Conservation (phyloP, 2,113 vertebrate genomes). For the Marmota flaviventris region DNA sequence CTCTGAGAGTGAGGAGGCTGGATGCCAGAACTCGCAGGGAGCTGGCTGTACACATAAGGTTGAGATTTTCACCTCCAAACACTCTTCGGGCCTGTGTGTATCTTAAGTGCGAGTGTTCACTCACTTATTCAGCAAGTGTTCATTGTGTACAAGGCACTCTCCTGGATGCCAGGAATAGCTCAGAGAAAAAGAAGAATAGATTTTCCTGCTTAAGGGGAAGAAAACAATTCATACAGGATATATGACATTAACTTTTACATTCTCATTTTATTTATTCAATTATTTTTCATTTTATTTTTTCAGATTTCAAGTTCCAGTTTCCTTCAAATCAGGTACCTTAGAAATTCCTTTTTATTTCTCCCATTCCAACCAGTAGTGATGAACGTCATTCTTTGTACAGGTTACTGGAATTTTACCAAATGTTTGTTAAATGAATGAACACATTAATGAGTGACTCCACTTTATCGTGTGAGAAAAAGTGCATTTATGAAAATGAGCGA, state of each 20-base stretch:
- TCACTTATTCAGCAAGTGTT: background rate
- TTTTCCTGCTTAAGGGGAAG: no score
- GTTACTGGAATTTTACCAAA: constrained; percentile 1
- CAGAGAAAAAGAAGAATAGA: background rate
- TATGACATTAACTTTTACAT: background rate
- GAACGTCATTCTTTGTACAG: background rate
- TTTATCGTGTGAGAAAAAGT: constrained; percentile 62
- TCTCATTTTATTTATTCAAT: background rate
- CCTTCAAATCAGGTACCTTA: background rate
- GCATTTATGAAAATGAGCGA: constrained; percentile 57
- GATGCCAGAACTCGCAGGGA: background rate
- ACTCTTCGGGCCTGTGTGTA: background rate
- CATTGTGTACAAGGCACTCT: background rate
- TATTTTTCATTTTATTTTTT: background rate
- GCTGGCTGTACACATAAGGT: accelerated
- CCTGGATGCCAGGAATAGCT: background rate
- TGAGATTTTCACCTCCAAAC: background rate
- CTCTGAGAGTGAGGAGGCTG: accelerated
- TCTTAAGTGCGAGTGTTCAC: background rate
- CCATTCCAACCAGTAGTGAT: no score
- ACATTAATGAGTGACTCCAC: constrained; percentile 39
- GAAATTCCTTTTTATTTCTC: background rate
- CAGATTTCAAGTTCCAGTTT: background rate
- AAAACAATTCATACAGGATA: background rate
- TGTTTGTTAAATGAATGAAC: constrained; percentile 24